A percentile compares a stretch with the other conserved stretches of the same genome.
phyloP scores from a whole-genome alignment of 2,888 invertebrate species.

The Torymus tubicola region DNA sequence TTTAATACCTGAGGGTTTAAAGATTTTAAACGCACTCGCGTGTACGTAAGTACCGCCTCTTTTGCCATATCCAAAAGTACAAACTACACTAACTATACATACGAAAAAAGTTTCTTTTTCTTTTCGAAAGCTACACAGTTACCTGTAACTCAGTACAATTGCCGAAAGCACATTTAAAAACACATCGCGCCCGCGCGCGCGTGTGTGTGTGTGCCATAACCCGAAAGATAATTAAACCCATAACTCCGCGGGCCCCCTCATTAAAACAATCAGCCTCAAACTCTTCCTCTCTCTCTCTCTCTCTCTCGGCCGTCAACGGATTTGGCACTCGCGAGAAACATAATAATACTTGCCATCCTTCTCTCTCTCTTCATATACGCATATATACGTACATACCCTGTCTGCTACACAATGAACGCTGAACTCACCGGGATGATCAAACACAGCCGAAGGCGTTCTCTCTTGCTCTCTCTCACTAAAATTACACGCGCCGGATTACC shows the following conservation, averaged over 20 bases:
- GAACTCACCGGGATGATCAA: conserved; percentile 27
- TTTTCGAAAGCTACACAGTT: no score
- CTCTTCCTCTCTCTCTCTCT: not conserved
- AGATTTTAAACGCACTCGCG: no score
- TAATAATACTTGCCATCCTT: conserved; percentile 9
- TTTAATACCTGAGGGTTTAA: no score
- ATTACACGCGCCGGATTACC: conserved; percentile 35
- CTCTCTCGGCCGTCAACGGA: conserved; percentile 4
- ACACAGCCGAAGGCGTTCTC: conserved; percentile 43
- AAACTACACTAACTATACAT: no score
- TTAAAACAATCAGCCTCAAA: conserved; percentile 44
- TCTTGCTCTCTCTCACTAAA: conserved; percentile 20
- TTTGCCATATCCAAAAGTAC: no score
- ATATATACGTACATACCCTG: no score
- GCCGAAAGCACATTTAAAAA: not conserved
- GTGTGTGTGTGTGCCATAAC: not conserved
- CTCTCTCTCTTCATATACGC: no score
- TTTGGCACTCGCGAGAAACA: conserved; percentile 12
- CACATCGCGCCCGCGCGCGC: not conserved
- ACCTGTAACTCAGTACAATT: no score
- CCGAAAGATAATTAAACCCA: conserved; percentile 2
- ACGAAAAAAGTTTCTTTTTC: no score
- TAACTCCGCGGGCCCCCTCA: not conserved
- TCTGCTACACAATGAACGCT: no score
- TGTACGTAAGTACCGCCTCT: no score